Evolutionary conservation across 2,888 invertebrate genomes (phyloP).

Genomic region (Ganaspis brasiliensis): DNA sequence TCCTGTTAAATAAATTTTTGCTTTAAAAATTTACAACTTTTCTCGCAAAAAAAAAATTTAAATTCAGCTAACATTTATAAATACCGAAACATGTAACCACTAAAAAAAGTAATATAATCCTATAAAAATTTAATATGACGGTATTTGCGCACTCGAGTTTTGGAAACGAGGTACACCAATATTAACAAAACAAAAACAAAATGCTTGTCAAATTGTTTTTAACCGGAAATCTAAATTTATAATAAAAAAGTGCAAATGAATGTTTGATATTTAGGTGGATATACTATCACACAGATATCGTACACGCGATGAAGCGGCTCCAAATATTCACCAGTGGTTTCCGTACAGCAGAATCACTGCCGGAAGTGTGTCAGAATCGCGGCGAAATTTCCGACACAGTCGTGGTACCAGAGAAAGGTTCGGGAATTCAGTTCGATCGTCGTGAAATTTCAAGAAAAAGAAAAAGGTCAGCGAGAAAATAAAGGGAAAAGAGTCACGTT

Average conservation of each 20-base stretch:
- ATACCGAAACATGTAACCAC: no score
- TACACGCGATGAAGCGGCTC: conserved; percentile 55
- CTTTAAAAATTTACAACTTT: background rate
- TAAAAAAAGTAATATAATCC: no score
- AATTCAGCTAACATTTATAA: no score
- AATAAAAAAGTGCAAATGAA: conserved; percentile 17
- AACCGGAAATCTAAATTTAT: conserved; percentile 4
- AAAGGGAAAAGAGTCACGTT: background rate
- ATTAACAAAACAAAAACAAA: no score
- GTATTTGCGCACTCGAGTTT: no score
- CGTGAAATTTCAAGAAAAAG: conserved; percentile 3
- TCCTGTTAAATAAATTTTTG: background rate
- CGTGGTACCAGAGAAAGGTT: conserved; percentile 9
- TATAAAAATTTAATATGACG: no score
- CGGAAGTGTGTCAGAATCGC: conserved; percentile 56
- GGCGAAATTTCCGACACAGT: conserved; percentile 14
- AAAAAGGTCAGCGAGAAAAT: background rate
- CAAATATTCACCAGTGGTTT: conserved; percentile 58
- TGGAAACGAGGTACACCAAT: no score
- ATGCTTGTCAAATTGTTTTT: background rate
- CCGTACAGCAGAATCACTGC: conserved; percentile 45
- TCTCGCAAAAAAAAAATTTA: no score
- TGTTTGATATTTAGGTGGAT: background rate
- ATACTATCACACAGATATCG: conserved; percentile 15
- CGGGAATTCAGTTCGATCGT: background rate